Evolutionary conservation across 2,113 vertebrate species (phyloP).

Genomic region (Atrichornis clamosus): DNA sequence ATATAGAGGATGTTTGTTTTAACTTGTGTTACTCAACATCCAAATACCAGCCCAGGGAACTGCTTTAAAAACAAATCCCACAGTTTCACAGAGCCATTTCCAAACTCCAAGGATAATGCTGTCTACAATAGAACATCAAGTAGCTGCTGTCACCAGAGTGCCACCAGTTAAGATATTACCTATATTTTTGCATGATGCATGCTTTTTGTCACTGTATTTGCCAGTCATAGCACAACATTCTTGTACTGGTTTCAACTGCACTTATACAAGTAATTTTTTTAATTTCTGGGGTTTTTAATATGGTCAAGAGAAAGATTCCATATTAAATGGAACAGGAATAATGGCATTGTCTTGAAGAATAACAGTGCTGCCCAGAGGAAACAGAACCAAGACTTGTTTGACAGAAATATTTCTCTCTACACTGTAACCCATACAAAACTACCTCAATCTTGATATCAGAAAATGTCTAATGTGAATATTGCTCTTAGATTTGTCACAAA

Average conservation of each 20-base stretch:
- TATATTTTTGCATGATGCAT: background rate
- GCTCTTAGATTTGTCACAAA: background rate
- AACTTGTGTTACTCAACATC: background rate
- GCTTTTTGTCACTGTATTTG: background rate
- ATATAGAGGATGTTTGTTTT: accelerated
- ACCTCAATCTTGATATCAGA: background rate
- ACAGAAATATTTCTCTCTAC: background rate
- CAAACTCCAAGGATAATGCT: background rate
- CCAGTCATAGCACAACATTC: background rate
- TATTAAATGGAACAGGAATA: background rate
- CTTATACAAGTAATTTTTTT: background rate
- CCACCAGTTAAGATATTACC: background rate
- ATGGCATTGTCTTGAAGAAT: background rate
- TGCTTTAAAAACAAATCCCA: background rate
- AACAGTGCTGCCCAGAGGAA: background rate
- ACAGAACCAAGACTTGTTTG: background rate
- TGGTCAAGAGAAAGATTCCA: background rate
- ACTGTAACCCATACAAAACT: background rate
- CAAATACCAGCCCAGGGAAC: background rate
- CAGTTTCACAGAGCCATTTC: background rate
- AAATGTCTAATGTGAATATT: background rate
- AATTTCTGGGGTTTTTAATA: background rate
- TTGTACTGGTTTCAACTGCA: background rate
- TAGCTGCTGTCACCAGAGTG: background rate
- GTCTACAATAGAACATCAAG: background rate